Conservation (phyloP, 2,888 invertebrate species). For the Cyrtodaria siliqua region DNA sequence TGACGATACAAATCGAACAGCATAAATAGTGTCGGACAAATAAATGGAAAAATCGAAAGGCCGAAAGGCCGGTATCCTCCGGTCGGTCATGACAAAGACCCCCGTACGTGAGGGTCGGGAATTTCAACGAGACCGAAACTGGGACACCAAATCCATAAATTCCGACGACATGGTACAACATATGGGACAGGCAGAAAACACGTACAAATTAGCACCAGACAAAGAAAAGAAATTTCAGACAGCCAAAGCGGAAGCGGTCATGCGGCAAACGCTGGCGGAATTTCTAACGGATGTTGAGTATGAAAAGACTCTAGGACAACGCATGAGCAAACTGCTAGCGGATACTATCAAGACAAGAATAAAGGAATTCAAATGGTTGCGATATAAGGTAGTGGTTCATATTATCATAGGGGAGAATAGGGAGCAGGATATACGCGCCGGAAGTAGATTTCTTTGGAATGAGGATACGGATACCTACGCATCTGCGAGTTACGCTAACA, state of each 20-base stretch:
- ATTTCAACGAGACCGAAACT: slow-evolving; percentile 41
- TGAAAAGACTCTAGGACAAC: slow-evolving; percentile 60
- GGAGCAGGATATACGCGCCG: slow-evolving; percentile 66
- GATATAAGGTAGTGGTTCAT: slow-evolving; percentile 73
- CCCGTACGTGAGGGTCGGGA: slow-evolving; percentile 45
- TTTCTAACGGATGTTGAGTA: slow-evolving; percentile 64
- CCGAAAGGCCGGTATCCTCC: slow-evolving; percentile 39
- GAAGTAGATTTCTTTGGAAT: slow-evolving; percentile 74
- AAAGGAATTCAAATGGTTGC: slow-evolving; percentile 67
- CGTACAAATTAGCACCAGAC: slow-evolving; percentile 63
- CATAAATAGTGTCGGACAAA: neutral
- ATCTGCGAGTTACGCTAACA: slow-evolving; percentile 62
- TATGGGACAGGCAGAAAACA: slow-evolving; percentile 59
- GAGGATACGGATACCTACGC: slow-evolving; percentile 69
- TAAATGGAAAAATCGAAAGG: slow-evolving; percentile 13
- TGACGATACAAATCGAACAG: neutral
- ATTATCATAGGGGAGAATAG: slow-evolving; percentile 69
- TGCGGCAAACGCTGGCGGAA: slow-evolving; percentile 61
- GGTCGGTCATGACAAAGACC: slow-evolving; percentile 55
- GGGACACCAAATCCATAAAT: slow-evolving; percentile 34
- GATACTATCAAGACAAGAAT: slow-evolving; percentile 67
- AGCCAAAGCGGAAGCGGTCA: slow-evolving; percentile 58
- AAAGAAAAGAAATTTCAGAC: slow-evolving; percentile 59
- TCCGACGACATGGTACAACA: slow-evolving; percentile 32
- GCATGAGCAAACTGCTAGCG: slow-evolving; percentile 66